These are phyloP conservation scores for Jordanella pulchra DNA, from an alignment of 2,797 vertebrate genomes.

Conservation along the genomic window DNA sequence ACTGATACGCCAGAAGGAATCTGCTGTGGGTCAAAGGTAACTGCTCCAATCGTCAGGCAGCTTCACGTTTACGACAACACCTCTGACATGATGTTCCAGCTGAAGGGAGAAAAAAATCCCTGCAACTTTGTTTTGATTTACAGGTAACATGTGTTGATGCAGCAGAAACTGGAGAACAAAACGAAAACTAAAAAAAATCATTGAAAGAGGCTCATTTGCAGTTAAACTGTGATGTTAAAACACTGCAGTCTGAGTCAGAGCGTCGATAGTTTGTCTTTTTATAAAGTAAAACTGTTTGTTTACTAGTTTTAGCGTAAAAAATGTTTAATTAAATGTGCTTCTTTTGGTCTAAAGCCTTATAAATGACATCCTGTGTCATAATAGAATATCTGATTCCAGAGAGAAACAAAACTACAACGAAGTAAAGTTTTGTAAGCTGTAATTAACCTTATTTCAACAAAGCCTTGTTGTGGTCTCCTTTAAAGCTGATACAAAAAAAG, in stretches of 20 bases:
- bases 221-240: slow-evolving; percentile 12
- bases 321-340: slow-evolving; percentile 36
- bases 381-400: slow-evolving; percentile 46
- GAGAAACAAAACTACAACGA: slow-evolving; percentile 46
- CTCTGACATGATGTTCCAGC: slow-evolving; percentile 29
- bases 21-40: slow-evolving; percentile 69
- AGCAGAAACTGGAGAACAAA: slow-evolving; percentile 13
- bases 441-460: slow-evolving; percentile 50
- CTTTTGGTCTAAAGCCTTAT: slow-evolving; percentile 37
- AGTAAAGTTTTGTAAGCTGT: slow-evolving; percentile 35
- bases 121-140: slow-evolving; percentile 24
- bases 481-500: slow-evolving; percentile 9
- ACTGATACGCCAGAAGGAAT: slow-evolving; percentile 67
- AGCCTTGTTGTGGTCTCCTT: slow-evolving; percentile 20
- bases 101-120: slow-evolving; percentile 1
- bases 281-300: slow-evolving; percentile 27
- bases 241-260: slow-evolving; percentile 17
- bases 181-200: slow-evolving; percentile 10
- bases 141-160: slow-evolving; percentile 31
- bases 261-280: slow-evolving; percentile 37
- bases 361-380: slow-evolving; percentile 37
- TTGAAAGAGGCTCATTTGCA: slow-evolving; percentile 30
- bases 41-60: slow-evolving; percentile 43
- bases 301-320: slow-evolving; percentile 29
- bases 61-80: slow-evolving; percentile 42